phyloP scores from a whole-genome alignment of 2,113 vertebrate species.

The Cygnus atratus region DNA sequence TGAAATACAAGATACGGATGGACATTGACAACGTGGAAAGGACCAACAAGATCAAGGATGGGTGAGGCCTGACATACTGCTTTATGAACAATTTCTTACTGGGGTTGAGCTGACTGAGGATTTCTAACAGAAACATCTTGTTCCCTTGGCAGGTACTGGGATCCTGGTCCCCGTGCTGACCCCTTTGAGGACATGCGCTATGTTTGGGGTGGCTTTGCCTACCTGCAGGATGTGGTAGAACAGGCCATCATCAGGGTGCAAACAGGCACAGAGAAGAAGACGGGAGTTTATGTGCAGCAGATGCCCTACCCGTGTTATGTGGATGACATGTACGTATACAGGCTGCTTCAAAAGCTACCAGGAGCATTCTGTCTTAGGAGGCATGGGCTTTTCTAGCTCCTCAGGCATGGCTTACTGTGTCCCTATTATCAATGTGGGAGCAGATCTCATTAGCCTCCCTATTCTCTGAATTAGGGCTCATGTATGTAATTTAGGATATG shows the following conservation, averaged over 20 bases:
- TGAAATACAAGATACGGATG: conserved; percentile 98
- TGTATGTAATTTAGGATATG: not conserved
- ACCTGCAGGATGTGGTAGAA: conserved; percentile 94
- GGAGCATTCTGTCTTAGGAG: not conserved
- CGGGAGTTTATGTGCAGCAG: conserved; percentile 94
- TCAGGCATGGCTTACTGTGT: not conserved
- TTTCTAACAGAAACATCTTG: not conserved
- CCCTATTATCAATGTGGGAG: not conserved
- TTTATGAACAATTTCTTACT: not conserved
- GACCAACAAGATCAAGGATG: conserved; percentile 99
- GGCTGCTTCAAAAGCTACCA: not conserved
- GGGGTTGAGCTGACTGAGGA: not conserved
- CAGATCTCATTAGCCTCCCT: not conserved
- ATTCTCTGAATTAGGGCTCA: not conserved
- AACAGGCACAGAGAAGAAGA: conserved; percentile 89
- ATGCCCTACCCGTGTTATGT: conserved; percentile 99
- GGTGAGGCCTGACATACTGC: conserved; percentile 70
- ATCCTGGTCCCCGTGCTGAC: conserved; percentile 96
- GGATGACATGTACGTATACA: conserved; percentile 90
- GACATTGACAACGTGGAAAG: conserved; percentile 98
- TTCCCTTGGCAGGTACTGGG: conserved; percentile 89
- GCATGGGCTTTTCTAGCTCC: not conserved
- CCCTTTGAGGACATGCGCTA: conserved; percentile 98
- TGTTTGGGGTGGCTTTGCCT: conserved; percentile 95
- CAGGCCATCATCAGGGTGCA: conserved; percentile 90